Evolutionary conservation across 2,888 invertebrate genomes (phyloP), one percentile per base, ranked within the genome.

Genomic region (Tinea pellionella): DNA sequence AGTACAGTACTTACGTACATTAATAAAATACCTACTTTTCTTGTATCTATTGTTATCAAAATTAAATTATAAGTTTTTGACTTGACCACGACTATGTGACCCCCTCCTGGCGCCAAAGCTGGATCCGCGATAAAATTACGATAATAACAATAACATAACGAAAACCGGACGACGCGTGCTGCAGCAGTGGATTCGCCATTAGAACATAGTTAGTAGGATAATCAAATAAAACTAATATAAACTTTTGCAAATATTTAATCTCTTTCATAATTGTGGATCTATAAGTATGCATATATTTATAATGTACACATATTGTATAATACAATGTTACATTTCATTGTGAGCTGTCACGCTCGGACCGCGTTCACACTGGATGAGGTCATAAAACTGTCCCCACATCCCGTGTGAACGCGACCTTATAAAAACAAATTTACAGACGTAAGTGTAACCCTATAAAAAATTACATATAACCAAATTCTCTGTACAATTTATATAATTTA

Each of bases 231-330:
- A 84, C 81, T 66, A 68, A 73, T 72, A 41, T 72, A 80, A 88
- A 87, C 88, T 88, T 88, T 88, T 88, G 88, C 88, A 88, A 88
- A 88, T 88, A 88, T 88, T 88, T 88, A 88, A 87, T 88, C 87
- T 87, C 81, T 88, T 87, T 88, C 79, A 87, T 88, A 88, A 88
- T 88, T 83, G 88, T 88, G 88, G 85, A 86, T 88, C 88, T 88
- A 87, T 88, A 65, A 63, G 66, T 65, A 65, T 65, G 65, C 65
- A 64, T 65, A 87, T 88, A 85, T 87, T 84, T 83, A 85, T 87
- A 87, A 86, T 83, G 86, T 86, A 87, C 86, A 87, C 83, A 81
- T 62, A 62, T 85, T 80, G 24, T 84, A 85, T 85, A 77, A 80
- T 85, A 85, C 85, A 86, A 74, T 59, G 57, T 81, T 78, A 78